Evolutionary conservation across 2,888 invertebrate species (phyloP), one percentile per base, ranked within the genome.

Genomic region (Brachyptera risi): DNA sequence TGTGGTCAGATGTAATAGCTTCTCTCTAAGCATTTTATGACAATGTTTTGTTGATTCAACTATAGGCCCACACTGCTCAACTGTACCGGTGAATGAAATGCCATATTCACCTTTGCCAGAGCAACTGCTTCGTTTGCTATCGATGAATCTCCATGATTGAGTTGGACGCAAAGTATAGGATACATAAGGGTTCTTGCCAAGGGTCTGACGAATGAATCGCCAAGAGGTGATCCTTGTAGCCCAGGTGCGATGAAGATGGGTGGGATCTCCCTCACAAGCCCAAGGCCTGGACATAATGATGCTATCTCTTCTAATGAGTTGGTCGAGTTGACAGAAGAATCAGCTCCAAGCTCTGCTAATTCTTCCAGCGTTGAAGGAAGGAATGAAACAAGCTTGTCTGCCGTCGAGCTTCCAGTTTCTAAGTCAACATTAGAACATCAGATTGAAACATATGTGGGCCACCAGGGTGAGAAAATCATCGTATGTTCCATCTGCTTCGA

Each of bases 191-290:
- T 67, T 35, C 66, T 67, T 1, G 56, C 58, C 74, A 71, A 23
- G 71, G 69, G 58, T 68, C 68, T 2, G 73, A 62, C 24, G 2
- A 56, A 31, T 9, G 54, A 21, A n/a, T 37, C 42, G 24, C 57
- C 23, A 21, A 17, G 19, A 7, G 35, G 19, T 21, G 50, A 13
- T 5, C 60, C 63, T 21, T 63, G 59, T 23, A 77, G 64, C 7
- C 77, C 76, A 5, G 77, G 75, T 42, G 77, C 69, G 1, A 77
- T 67, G 63, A 78, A 76, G 1, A 77, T 64, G 0, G 77, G 76
- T 3, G 72, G 72, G 13, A 74, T 59, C 59, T 76, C 75, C 44
- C 74, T 65, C 17, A 57, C 60, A 15, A 57, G 24, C 11, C 47
- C 57, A 2, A 73, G 71, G 11, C 70, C 66, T 2, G 75, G 73